Evolutionary conservation across 2,797 vertebrate species (phyloP).

Genomic region (Acanthurus lineatus): DNA sequence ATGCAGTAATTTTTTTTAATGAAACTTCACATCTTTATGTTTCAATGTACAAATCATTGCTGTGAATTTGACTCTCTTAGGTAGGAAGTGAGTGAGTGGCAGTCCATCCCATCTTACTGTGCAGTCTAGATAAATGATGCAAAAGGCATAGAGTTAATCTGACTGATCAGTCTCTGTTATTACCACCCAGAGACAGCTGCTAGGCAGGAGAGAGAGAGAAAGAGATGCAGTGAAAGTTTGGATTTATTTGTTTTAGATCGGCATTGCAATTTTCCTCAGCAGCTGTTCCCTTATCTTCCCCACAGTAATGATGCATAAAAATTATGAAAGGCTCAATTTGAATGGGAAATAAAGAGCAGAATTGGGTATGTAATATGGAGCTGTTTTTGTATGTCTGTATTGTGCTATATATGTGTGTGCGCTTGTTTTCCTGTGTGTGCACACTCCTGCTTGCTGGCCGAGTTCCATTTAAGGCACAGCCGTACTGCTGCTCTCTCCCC

Average conservation of each 20-base stretch:
- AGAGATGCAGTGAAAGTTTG: conserved; percentile 22
- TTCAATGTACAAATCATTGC: conserved; percentile 3
- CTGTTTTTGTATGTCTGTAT: not conserved
- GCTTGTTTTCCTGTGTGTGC: not conserved
- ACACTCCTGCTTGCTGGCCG: not conserved
- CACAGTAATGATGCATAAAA: conserved; percentile 55
- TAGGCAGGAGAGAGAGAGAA: not conserved
- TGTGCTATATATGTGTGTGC: not conserved
- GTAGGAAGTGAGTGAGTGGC: not conserved
- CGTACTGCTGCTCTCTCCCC: conserved; percentile 19
- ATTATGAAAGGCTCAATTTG: conserved; percentile 41
- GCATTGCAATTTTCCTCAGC: conserved; percentile 32
- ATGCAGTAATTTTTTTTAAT: not conserved
- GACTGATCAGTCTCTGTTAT: conserved; percentile 44
- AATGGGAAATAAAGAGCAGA: conserved; percentile 39
- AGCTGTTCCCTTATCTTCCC: conserved; percentile 8
- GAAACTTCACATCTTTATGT: conserved; percentile 9
- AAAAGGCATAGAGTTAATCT: conserved; percentile 42
- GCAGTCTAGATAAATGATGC: conserved; percentile 26
- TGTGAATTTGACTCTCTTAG: conserved; percentile 12
- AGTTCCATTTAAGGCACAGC: conserved; percentile 36
- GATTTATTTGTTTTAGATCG: conserved; percentile 64
- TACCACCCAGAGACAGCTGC: conserved; percentile 38
- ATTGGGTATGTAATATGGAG: not conserved
- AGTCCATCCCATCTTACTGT: conserved; percentile 28